phyloP scores from a whole-genome alignment of 1,140 invertebrate species.

The Ruditapes philippinarum region DNA sequence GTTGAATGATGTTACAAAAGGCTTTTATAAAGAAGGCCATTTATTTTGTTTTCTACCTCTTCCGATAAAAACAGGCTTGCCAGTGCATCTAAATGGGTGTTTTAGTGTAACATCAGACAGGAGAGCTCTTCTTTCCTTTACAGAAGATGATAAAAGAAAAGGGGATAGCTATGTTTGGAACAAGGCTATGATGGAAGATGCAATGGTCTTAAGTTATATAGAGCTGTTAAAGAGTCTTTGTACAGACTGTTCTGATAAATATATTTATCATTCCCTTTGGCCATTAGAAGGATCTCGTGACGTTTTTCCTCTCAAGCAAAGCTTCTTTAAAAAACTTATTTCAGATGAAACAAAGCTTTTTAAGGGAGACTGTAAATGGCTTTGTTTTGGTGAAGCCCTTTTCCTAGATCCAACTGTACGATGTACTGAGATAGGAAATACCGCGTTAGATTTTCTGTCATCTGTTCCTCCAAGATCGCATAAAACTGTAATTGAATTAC shows the following conservation, averaged over 20 bases:
- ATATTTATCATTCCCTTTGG: constrained; percentile 24
- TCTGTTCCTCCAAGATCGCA: neutral
- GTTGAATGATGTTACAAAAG: neutral
- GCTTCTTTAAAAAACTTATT: constrained; percentile 23
- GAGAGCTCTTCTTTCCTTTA: constrained; percentile 58
- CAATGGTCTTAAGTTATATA: constrained; percentile 31
- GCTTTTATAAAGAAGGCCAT: constrained; percentile 42
- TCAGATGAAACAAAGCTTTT: neutral
- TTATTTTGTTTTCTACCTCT: constrained; percentile 79
- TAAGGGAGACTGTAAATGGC: neutral
- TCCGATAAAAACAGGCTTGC: constrained; percentile 73
- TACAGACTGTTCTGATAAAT: neutral
- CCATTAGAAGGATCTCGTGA: neutral
- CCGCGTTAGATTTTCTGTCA: neutral
- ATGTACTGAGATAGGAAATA: neutral
- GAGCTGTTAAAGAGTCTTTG: neutral
- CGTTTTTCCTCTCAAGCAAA: neutral
- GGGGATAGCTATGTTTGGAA: constrained; percentile 13
- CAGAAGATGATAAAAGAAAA: constrained; percentile 70
- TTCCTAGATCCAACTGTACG: constrained; percentile 20
- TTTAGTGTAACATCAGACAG: constrained; percentile 76
- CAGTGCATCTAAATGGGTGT: constrained; percentile 77
- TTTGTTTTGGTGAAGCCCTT: constrained; percentile 15
- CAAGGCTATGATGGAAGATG: constrained; percentile 15
- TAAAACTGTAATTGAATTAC: constrained; percentile 10